phyloP scores from a whole-genome alignment of 2,113 vertebrate genomes.

The Garra rufa region DNA sequence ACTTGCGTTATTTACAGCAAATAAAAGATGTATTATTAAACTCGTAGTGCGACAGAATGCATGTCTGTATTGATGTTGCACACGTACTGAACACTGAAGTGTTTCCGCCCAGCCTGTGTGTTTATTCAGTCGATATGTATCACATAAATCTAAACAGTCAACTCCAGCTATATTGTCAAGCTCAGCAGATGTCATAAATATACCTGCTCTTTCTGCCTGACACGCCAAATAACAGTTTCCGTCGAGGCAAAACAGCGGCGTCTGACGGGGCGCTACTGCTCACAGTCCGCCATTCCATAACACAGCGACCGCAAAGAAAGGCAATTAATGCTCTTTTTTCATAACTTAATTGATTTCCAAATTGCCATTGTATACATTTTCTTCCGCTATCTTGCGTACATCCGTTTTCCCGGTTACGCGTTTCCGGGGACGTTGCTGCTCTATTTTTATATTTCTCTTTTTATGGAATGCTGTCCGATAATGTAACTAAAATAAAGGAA shows the following conservation, averaged over 20 bases:
- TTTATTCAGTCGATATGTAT: not conserved
- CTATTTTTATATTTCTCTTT: constrained; percentile 1
- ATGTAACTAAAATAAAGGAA: not conserved
- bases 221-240: constrained; percentile 43
- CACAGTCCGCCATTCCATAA: constrained; percentile 76
- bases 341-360: constrained; percentile 83
- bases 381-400: constrained; percentile 56
- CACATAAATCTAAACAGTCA: not conserved
- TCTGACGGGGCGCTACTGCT: constrained; percentile 55
- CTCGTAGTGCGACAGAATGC: not conserved
- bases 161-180: constrained; percentile 42
- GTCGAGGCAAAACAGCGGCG: constrained; percentile 1
- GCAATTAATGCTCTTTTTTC: constrained; percentile 82
- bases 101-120: not conserved
- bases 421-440: constrained; percentile 47
- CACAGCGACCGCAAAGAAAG: constrained; percentile 77
- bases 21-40: not conserved
- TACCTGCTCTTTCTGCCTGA: constrained; percentile 53
- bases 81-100: not conserved
- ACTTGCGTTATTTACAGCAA: not conserved
- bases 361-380: constrained; percentile 67
- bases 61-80: not conserved
- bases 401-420: constrained; percentile 66
- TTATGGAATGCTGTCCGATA: not conserved
- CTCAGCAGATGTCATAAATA: constrained; percentile 69